Base-by-base conservation (phyloP, 2,888 invertebrate species). In the Ophion ellenae region DNA sequence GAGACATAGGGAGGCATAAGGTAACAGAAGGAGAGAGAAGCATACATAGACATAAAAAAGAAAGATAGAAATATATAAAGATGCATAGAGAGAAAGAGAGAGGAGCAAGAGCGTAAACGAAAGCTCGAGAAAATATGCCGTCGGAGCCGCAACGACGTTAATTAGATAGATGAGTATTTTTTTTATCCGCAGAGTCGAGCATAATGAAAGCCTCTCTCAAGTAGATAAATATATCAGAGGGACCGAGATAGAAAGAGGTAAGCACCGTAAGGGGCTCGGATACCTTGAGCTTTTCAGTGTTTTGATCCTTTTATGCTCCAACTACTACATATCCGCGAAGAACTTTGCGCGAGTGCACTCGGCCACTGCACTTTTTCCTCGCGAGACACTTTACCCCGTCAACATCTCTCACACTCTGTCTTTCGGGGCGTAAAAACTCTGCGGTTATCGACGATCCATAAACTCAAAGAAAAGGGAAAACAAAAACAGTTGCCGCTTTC, bases 151-250 rank as follows among this genome's bases (percentile, higher is more conserved):
- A 86, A 85, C 87, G 87, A 87, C 87, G 88, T 88, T 88, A 88
- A 88, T 88, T 88, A 87, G 87, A 88, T 87, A 88, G 86, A 84
- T 86, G 85, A 78, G 87, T 87, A 88, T 88, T 88, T 87, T 88
- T 87, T 88, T 88, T 88, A 87, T 88, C 87, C 87, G 87, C 86
- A 87, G 87, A 88, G 88, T 87, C 87, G 84, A 84, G 85, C 78
- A 87, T 93, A 94, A 93, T 93, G 93, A 94, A 94, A 93, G 93
- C 92, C 40, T 40, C 93, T 92, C 92, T 92, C 92, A 93, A 93
- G 93, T 93, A 93, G 93, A 93, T 93, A 93, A 93, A 93, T 93
- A 93, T 93, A 86, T 86, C 86, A 86, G 86, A 86, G 83, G 73
- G 40, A 9, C 40, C 92, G 91, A 91, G 91, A 40, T 40, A 40